A percentile compares a stretch with the other conserved stretches of the same genome.
These are phyloP conservation scores for Carcina quercana DNA, from an alignment of 2,888 invertebrate genomes.

Conservation along the genomic window DNA sequence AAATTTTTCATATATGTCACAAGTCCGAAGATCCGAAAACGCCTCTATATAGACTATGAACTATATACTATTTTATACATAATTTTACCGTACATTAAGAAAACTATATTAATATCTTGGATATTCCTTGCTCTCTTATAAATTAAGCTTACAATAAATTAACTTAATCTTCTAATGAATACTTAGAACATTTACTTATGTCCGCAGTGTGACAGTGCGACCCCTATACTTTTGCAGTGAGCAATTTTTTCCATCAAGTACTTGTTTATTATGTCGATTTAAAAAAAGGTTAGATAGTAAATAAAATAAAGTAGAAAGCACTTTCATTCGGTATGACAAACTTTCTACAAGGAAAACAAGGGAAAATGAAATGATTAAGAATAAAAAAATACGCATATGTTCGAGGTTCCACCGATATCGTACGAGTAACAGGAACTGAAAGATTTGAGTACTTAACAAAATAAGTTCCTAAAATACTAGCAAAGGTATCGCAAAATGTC, in stretches of 20 bases:
- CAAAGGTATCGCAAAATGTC: conserved; percentile 36
- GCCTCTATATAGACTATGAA: conserved; percentile 43
- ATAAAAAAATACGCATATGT: too few relatives aligned
- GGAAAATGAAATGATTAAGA: too few relatives aligned
- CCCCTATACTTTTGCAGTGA: conserved; percentile 50
- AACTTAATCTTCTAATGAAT: conserved; percentile 66
- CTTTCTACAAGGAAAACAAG: too few relatives aligned
- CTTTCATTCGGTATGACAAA: too few relatives aligned
- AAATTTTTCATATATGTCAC: conserved; percentile 11
- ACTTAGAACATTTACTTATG: conserved; percentile 56
- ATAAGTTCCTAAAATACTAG: conserved; percentile 50
- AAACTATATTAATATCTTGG: conserved; percentile 57
- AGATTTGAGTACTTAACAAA: too few relatives aligned
- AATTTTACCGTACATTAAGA: conserved; percentile 36
- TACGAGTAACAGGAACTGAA: too few relatives aligned
- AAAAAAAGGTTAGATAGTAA: too few relatives aligned
- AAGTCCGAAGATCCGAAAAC: conserved; percentile 48
- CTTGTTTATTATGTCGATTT: too few relatives aligned
- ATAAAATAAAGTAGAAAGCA: too few relatives aligned
- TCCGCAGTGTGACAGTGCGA: conserved; percentile 38
- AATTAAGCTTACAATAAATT: conserved; percentile 63
- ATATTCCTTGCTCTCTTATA: conserved; percentile 63
- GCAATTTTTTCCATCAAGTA: conserved; percentile 49
- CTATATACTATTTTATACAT: conserved; percentile 44
- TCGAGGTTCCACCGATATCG: too few relatives aligned